Evolutionary conservation across 2,888 invertebrate genomes (phyloP).

Genomic region (Drosophila mettleri): DNA sequence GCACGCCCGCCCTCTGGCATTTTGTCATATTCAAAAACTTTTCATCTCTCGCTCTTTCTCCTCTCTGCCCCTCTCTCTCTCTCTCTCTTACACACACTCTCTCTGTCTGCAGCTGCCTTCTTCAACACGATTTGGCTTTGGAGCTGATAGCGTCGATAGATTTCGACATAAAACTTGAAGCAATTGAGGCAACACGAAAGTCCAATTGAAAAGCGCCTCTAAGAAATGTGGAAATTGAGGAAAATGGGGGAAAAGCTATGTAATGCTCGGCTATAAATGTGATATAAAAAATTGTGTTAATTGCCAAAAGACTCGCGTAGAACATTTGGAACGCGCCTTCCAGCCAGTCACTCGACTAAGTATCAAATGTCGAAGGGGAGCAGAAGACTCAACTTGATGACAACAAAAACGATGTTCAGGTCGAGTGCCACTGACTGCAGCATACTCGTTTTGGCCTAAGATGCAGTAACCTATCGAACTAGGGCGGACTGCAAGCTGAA

Average conservation of each 20-base stretch:
- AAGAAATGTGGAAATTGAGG: constrained; percentile 16
- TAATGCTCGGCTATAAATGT: constrained; percentile 66
- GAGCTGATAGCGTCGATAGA: constrained; percentile 20
- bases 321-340: constrained; percentile 34
- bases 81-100: no score
- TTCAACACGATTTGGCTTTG: constrained; percentile 16
- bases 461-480: no score
- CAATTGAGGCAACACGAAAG: constrained; percentile 58
- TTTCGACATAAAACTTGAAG: constrained; percentile 62
- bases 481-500: no score
- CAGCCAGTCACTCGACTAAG: constrained; percentile 13
- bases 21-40: constrained; percentile 34
- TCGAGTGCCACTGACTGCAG: not conserved
- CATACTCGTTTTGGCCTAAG: not conserved
- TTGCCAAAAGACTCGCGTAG: constrained; percentile 47
- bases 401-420: not conserved
- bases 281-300: constrained; percentile 72
- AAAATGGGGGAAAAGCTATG: constrained; percentile 35
- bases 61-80: not conserved
- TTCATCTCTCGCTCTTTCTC: not conserved
- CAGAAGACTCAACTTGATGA: not conserved
- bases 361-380: constrained; percentile 8
- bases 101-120: not conserved
- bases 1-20: constrained; percentile 59
- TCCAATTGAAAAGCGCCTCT: constrained; percentile 56